A percentile compares a stretch with the other conserved stretches of the same genome.
These are phyloP conservation scores for Nannoperca australis DNA, from an alignment of 2,797 vertebrate genomes.

Conservation along the genomic window DNA sequence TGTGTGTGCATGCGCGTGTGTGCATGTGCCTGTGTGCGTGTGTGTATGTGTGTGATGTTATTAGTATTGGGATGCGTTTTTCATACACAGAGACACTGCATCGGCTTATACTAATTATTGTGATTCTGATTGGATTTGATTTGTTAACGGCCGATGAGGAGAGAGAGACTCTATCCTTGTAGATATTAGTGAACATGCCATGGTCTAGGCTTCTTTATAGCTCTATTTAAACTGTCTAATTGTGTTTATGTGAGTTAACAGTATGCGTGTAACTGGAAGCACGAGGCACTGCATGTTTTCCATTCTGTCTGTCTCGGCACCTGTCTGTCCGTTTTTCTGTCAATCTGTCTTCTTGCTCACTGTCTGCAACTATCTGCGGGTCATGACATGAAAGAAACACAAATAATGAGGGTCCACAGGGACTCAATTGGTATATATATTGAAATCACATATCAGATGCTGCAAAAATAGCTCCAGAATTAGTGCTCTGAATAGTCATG, in stretches of 20 bases:
- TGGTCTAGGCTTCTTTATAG: neutral
- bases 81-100: neutral
- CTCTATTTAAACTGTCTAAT: neutral
- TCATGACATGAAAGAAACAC: slow-evolving; percentile 17
- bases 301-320: neutral
- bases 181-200: neutral
- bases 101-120: slow-evolving; percentile 45
- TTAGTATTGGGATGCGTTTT: slow-evolving; percentile 33
- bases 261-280: neutral
- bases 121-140: slow-evolving; percentile 37
- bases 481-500: slow-evolving; percentile 12
- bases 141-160: slow-evolving; percentile 17
- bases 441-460: slow-evolving; percentile 20
- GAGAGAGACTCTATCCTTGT: slow-evolving; percentile 15
- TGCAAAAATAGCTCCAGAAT: slow-evolving; percentile 19
- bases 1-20: neutral
- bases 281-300: neutral
- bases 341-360: neutral
- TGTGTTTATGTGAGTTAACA: neutral
- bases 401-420: slow-evolving; percentile 11
- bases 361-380: slow-evolving; percentile 19
- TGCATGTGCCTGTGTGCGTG: neutral
- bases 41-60: slow-evolving; percentile 16
- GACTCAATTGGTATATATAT: slow-evolving; percentile 10
- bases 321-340: neutral